These are phyloP conservation scores for Lepeophtheirus nordmannii DNA, from an alignment of 2,888 invertebrate genomes.

Conservation along the genomic window DNA sequence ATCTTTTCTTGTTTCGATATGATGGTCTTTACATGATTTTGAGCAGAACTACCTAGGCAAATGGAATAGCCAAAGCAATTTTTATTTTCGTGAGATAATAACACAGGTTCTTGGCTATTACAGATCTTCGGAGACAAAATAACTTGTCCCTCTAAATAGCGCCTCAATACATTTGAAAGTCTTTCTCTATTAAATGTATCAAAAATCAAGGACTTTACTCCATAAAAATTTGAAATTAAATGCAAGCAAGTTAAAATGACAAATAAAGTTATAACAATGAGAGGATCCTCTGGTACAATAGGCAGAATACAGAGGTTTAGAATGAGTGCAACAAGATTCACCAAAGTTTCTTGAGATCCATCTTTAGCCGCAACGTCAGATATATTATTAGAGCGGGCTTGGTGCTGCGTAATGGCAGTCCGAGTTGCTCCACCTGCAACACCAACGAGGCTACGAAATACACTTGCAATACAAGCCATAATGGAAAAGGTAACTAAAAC, in stretches of 20 bases:
- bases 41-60: not conserved
- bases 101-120: too few relatives aligned
- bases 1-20: not conserved
- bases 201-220: conserved; percentile 62
- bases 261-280: conserved; percentile 17
- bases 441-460: conserved; percentile 70
- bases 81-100: too few relatives aligned
- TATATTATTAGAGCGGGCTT: conserved; percentile 71
- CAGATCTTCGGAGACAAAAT: not conserved
- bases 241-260: conserved; percentile 42
- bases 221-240: conserved; percentile 68
- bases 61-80: not conserved
- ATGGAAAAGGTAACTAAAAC: not conserved
- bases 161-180: conserved; percentile 46
- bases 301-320: conserved; percentile 59
- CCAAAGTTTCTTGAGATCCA: conserved; percentile 88
- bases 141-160: conserved; percentile 1
- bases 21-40: not conserved
- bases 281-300: conserved; percentile 41
- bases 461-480: conserved; percentile 45
- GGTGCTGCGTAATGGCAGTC: conserved; percentile 81
- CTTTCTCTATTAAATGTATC: conserved; percentile 65
- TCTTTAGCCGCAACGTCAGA: conserved; percentile 90
- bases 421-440: conserved; percentile 77
- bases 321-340: conserved; percentile 71